Conservation (phyloP, 2,888 invertebrate species). For the Leptopilina drosophilae region DNA sequence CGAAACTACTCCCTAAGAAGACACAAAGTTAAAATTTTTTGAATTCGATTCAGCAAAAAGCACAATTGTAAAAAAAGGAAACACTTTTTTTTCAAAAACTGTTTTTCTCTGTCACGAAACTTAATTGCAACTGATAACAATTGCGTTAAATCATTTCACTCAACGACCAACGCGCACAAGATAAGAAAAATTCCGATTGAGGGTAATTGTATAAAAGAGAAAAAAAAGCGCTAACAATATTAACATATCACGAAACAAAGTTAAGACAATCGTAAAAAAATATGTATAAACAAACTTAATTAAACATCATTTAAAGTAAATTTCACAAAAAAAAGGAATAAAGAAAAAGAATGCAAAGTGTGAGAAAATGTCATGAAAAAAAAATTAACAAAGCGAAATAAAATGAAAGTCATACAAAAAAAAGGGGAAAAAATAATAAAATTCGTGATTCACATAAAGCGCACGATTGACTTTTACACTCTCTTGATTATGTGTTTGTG, state of each 20-base stretch:
- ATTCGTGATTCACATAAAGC: slow-evolving; percentile 8
- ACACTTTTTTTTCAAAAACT: background rate
- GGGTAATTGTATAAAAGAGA: background rate
- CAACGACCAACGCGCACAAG: background rate
- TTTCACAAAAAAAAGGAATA: background rate
- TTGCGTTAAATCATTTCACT: background rate
- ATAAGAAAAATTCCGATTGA: background rate
- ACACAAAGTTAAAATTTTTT: too few species aligned
- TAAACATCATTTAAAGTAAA: background rate
- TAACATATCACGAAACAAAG: background rate
- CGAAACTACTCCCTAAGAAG: too few species aligned
- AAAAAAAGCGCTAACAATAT: background rate
- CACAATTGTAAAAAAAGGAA: too few species aligned
- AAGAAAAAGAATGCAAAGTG: background rate
- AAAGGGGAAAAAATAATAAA: background rate
- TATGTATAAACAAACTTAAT: background rate
- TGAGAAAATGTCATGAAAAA: background rate
- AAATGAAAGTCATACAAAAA: background rate
- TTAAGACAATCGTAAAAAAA: background rate
- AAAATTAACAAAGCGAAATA: background rate
- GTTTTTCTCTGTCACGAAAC: background rate
- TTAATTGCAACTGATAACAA: slow-evolving; percentile 9
- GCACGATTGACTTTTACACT: background rate
- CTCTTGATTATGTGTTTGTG: background rate
- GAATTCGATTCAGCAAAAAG: too few species aligned